A percentile compares a stretch with the other conserved stretches of the same genome.
phyloP scores from a whole-genome alignment of 2,797 vertebrate species.

The Chiroxiphia lanceolata region DNA sequence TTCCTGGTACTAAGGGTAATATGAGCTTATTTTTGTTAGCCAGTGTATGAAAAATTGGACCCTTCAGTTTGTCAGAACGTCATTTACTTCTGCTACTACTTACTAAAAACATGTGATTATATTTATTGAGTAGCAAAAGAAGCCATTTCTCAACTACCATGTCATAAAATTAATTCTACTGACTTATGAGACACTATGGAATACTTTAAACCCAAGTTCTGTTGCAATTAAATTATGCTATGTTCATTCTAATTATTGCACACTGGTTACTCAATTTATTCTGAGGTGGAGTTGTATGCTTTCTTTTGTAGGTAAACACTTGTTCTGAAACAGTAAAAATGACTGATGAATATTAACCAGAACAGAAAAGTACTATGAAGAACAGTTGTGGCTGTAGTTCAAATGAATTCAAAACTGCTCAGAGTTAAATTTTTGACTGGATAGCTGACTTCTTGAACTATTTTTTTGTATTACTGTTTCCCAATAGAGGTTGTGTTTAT shows the following conservation, averaged over 20 bases:
- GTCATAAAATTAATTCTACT: neutral
- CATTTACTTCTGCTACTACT: neutral
- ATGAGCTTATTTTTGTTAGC: neutral
- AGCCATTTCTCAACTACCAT: slow-evolving; percentile 1
- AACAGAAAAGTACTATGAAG: neutral
- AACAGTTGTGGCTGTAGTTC: neutral
- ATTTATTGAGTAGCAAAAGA: neutral
- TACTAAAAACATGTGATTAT: slow-evolving; percentile 21
- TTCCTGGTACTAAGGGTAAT: neutral
- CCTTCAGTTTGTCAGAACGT: neutral
- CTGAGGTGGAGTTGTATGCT: slow-evolving; percentile 10
- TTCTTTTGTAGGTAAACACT: slow-evolving; percentile 31
- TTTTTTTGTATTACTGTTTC: neutral
- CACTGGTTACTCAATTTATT: slow-evolving; percentile 37
- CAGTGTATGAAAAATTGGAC: neutral
- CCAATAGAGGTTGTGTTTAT: neutral
- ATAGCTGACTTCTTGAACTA: neutral
- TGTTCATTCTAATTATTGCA: slow-evolving; percentile 43
- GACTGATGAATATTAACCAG: slow-evolving; percentile 29
- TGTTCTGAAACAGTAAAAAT: slow-evolving; percentile 1
- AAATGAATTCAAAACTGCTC: neutral
- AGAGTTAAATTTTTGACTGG: neutral
- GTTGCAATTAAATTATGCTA: slow-evolving; percentile 35
- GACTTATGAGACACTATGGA: neutral
- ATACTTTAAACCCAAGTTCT: neutral